A percentile compares a stretch with the other conserved stretches of the same genome.
Conservation (phyloP, 2,797 vertebrate species). For the Macroramphosus scolopax region DNA sequence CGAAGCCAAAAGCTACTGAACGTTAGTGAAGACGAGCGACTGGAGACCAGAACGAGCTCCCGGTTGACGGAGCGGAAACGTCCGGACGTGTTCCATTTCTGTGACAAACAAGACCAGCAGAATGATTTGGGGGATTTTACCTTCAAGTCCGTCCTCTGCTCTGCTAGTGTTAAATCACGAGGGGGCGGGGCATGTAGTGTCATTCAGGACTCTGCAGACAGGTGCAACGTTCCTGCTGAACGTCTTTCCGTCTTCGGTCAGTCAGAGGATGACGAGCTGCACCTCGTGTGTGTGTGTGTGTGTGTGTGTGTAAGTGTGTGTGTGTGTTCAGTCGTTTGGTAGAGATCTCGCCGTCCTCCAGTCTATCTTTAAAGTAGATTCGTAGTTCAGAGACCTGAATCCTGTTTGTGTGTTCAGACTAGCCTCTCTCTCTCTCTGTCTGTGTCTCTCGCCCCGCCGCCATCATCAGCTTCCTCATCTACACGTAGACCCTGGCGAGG, state of each 20-base stretch:
- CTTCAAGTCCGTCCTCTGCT: conserved; percentile 14
- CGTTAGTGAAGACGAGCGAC: no score
- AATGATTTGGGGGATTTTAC: conserved; percentile 21
- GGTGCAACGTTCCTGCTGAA: conserved; percentile 14
- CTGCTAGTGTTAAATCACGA: conserved; percentile 9
- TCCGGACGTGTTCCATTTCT: no score
- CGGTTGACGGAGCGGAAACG: no score
- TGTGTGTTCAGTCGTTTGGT: conserved; percentile 14
- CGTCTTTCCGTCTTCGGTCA: conserved; percentile 15
- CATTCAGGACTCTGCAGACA: conserved; percentile 8
- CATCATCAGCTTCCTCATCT: conserved; percentile 52
- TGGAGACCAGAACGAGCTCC: no score
- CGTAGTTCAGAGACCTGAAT: conserved; percentile 49
- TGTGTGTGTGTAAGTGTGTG: no score
- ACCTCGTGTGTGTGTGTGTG: no score
- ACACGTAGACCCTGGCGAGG: conserved; percentile 97
- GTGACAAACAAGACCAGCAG: not conserved
- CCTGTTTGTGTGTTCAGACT: conserved; percentile 25
- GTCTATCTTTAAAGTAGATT: conserved; percentile 27
- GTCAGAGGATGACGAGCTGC: not conserved
- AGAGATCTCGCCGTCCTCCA: conserved; percentile 12
- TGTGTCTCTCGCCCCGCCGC: conserved; percentile 12
- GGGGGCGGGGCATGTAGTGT: conserved; percentile 20
- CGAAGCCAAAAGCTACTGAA: no score
- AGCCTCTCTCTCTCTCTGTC: conserved; percentile 31